A percentile compares a stretch with the other conserved stretches of the same genome.
These are phyloP conservation scores for Otolemur crassicaudatus DNA, from an alignment of 2,797 vertebrate genomes.

Conservation along the genomic window DNA sequence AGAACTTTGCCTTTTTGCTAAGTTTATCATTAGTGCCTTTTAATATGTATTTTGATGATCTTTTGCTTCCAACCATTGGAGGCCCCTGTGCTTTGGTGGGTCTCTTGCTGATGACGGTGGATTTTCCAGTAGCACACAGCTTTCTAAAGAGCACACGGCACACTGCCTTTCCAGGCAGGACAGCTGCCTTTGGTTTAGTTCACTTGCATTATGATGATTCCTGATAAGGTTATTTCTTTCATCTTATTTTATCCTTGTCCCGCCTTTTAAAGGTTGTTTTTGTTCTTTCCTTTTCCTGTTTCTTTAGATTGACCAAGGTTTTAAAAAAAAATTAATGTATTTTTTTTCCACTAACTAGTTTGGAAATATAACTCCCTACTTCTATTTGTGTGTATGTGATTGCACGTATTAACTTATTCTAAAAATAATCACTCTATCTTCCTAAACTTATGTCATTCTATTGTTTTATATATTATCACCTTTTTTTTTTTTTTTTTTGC, in stretches of 20 bases:
- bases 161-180: background rate
- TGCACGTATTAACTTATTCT: background rate
- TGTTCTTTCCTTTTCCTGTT: background rate
- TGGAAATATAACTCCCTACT: background rate
- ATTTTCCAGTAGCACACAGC: background rate
- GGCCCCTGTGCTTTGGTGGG: background rate
- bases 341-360: background rate
- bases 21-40: background rate
- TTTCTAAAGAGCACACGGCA: background rate
- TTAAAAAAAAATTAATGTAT: background rate
- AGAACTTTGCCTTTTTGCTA: background rate
- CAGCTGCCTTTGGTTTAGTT: background rate
- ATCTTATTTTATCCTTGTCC: background rate
- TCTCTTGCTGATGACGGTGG: no score
- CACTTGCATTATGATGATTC: background rate
- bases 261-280: background rate
- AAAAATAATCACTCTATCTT: background rate
- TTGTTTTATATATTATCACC: background rate
- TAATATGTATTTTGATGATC: background rate
- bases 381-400: background rate
- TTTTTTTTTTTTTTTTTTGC: no score
- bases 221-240: background rate
- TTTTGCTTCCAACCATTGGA: background rate
- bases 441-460: background rate
- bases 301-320: background rate